A percentile compares a stretch with the other conserved stretches of the same genome.
These are phyloP conservation scores for Styela clava DNA, from an alignment of 23 tunicate genomes.

Conservation along the genomic window DNA sequence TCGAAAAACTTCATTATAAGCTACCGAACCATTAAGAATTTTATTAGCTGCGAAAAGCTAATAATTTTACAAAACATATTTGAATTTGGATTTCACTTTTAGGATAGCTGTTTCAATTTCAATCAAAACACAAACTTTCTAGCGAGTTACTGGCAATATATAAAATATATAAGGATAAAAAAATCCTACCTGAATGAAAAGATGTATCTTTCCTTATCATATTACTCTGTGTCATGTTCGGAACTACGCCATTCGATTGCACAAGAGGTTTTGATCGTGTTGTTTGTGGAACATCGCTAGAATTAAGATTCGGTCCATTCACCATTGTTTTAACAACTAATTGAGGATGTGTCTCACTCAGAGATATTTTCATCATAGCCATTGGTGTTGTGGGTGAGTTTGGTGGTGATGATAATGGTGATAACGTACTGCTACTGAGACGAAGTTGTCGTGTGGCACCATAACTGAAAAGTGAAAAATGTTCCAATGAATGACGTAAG, in stretches of 20 bases:
- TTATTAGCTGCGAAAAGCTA: too few species aligned
- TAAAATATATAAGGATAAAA: too few species aligned
- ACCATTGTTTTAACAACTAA: background rate
- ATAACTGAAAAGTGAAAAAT: background rate
- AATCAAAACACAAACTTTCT: too few species aligned
- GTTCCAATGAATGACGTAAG: too few species aligned
- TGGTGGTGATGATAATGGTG: constrained; percentile 8
- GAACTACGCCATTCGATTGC: background rate
- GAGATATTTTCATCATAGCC: background rate
- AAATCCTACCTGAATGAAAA: background rate
- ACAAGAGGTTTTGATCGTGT: background rate
- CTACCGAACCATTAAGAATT: too few species aligned
- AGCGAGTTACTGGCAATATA: too few species aligned
- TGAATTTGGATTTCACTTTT: too few species aligned
- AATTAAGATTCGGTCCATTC: background rate
- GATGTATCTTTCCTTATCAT: background rate
- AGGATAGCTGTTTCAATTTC: too few species aligned
- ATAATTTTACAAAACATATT: too few species aligned
- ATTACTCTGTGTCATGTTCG: background rate
- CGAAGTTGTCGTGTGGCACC: constrained; percentile 5
- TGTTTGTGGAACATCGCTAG: background rate
- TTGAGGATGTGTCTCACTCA: constrained; percentile 8
- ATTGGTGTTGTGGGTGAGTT: constrained; percentile 1
- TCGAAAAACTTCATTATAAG: too few species aligned
- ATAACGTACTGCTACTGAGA: constrained; percentile 9